Base-by-base conservation (phyloP, 1,140 invertebrate species). In the Anthonomus grandis region DNA sequence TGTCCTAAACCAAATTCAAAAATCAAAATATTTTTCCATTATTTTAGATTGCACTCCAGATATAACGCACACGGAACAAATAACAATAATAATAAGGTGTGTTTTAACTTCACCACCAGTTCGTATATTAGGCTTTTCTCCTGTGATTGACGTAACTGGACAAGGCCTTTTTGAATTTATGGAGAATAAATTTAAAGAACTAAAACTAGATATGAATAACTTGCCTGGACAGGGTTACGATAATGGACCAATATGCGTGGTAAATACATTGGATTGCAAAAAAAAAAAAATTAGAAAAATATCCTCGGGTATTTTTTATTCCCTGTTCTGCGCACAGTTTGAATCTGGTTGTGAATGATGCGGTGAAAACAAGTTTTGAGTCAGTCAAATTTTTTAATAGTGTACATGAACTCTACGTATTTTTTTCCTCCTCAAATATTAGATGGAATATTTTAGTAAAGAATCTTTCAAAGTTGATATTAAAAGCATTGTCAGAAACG, bases 1-100 rank as follows among this genome's bases (percentile, higher is more conserved):
- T 23, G 24, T 51, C 36, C 41, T 38, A 51, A 47, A 47, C 44
- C 24, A 47, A 47, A 47, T 47, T 47, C 44, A 25, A 25, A 25
- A 45, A 45, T 23, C 15, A 23, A 9, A 23, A 27, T 31, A 31
- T 31, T 8, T 31, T 31, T 39, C 37, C 17, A 6, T 39, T 39
- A 39, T 39, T n/a, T 17, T 39, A 39, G 37, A 39, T 39, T 39
- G 37, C 13, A 31, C 45, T 6, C 23, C 19, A 5, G 19, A 25
- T 25, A 17, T 23, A 13, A 47, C n/a, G n/a, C n/a, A n/a, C n/a
- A n/a, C n/a, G n/a, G n/a, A n/a, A n/a, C n/a, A n/a, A n/a, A n/a
- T n/a, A n/a, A n/a, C n/a, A n/a, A n/a, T n/a, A n/a, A n/a, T n/a
- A 8, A 5, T 45, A 6, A 45, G 41, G 13, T 19, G 6, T 19